phyloP scores from a whole-genome alignment of 2,888 invertebrate genomes.

The Acanthopleura granulata region DNA sequence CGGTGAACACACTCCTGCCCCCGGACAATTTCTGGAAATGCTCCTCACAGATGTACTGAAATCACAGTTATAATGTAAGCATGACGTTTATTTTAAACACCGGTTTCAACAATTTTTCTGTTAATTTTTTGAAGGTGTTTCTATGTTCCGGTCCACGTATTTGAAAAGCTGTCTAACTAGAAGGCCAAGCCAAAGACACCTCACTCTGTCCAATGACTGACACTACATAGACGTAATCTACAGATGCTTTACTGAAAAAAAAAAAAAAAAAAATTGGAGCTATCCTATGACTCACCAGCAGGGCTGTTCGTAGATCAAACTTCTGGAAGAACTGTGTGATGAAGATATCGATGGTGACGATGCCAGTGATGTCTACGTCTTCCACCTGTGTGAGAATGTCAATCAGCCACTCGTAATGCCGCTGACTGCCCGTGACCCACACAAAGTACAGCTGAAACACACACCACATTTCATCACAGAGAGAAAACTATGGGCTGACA shows the following conservation, averaged over 20 bases:
- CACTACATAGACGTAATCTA: too few relatives aligned
- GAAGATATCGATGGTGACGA: conserved; percentile 76
- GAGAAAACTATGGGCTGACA: too few relatives aligned
- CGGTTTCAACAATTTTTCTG: too few relatives aligned
- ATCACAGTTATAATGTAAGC: background rate
- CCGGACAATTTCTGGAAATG: conserved; percentile 76
- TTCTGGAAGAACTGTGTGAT: conserved; percentile 78
- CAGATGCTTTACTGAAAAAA: too few relatives aligned
- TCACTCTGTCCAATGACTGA: too few relatives aligned
- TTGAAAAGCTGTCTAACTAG: too few relatives aligned
- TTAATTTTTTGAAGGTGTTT: too few relatives aligned
- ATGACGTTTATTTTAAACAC: too few relatives aligned
- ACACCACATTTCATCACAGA: too few relatives aligned
- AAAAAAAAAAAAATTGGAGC: background rate
- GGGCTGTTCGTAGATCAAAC: conserved; percentile 76
- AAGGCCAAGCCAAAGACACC: too few relatives aligned
- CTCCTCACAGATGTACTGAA: conserved; percentile 76
- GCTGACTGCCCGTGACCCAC: conserved; percentile 77
- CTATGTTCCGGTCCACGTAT: too few relatives aligned
- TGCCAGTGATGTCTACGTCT: conserved; percentile 71
- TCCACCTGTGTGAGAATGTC: conserved; percentile 77
- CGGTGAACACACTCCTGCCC: conserved; percentile 76
- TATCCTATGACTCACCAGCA: conserved; percentile 71
- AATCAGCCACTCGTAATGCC: conserved; percentile 78
- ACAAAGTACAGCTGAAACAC: conserved; percentile 74